A percentile compares a stretch with the other conserved stretches of the same genome.
Evolutionary conservation across 2,113 vertebrate genomes (phyloP).

Genomic region (Ascaphus truei): DNA sequence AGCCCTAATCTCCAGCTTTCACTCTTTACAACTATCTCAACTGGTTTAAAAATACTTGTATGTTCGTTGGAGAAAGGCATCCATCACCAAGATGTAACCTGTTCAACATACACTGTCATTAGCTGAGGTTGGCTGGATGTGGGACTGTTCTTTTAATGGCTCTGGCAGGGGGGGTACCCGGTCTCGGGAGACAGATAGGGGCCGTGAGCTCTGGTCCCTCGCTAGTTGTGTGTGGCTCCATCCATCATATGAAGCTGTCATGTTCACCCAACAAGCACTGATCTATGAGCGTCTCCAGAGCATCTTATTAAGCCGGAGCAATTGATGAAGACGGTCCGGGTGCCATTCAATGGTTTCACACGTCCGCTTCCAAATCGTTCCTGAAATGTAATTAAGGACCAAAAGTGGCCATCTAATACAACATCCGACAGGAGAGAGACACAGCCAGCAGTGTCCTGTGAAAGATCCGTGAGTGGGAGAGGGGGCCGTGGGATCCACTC

Average conservation of each 20-base stretch:
- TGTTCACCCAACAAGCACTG: conserved; percentile 33
- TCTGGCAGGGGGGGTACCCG: background rate
- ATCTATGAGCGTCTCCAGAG: conserved; percentile 32
- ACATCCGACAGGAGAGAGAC: conserved; percentile 10
- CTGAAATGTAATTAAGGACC: conserved; percentile 35
- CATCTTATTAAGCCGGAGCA: conserved; percentile 35
- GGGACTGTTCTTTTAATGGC: too few species aligned
- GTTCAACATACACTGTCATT: too few species aligned
- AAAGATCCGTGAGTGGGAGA: too few species aligned
- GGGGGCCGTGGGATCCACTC: too few species aligned
- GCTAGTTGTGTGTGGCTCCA: conserved; percentile 3
- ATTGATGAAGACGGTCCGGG: conserved; percentile 31
- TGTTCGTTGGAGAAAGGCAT: too few species aligned
- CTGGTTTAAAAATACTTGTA: too few species aligned
- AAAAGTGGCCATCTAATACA: conserved; percentile 24
- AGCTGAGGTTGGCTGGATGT: too few species aligned
- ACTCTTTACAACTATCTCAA: too few species aligned
- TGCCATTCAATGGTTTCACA: conserved; percentile 29
- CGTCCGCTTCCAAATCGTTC: conserved; percentile 26
- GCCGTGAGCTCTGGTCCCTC: background rate
- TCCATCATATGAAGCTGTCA: conserved; percentile 35
- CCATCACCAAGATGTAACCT: too few species aligned
- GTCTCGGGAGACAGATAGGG: background rate
- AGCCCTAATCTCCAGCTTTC: too few species aligned
- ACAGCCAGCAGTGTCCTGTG: background rate